Conservation (phyloP, 2,888 invertebrate genomes). For the Scelioninae gen. 1 region DNA sequence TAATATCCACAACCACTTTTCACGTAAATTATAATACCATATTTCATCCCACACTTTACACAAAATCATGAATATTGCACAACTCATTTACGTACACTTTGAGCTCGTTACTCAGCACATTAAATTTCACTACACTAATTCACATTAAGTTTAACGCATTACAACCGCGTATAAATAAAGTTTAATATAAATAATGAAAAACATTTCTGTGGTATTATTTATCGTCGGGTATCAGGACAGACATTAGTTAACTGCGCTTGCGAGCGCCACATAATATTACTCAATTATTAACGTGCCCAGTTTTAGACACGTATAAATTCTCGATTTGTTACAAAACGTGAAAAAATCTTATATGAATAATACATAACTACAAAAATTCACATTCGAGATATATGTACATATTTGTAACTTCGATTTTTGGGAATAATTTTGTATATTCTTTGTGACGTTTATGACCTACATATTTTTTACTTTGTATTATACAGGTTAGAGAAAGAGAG, state of each 20-base stretch:
- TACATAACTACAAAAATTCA: no score
- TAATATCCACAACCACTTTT: conserved; percentile 6
- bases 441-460: background rate
- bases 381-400: no score
- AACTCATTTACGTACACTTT: conserved; percentile 29
- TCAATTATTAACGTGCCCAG: background rate
- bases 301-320: background rate
- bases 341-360: no score
- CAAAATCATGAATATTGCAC: conserved; percentile 18
- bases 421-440: background rate
- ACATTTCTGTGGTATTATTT: background rate
- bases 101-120: conserved; percentile 21
- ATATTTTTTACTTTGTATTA: conserved; percentile 1
- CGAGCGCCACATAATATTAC: background rate
- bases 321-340: background rate
- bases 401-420: background rate
- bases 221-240: background rate
- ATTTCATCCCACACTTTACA: background rate
- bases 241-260: background rate
- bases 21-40: conserved; percentile 5
- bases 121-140: conserved; percentile 35
- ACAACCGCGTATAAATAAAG: conserved; percentile 20
- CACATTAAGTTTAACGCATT: conserved; percentile 15
- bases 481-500: background rate
- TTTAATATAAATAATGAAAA: conserved; percentile 6